These are phyloP conservation scores for Brachypodius melanocephalos DNA, from an alignment of 2,113 vertebrate genomes.

Conservation along the genomic window DNA sequence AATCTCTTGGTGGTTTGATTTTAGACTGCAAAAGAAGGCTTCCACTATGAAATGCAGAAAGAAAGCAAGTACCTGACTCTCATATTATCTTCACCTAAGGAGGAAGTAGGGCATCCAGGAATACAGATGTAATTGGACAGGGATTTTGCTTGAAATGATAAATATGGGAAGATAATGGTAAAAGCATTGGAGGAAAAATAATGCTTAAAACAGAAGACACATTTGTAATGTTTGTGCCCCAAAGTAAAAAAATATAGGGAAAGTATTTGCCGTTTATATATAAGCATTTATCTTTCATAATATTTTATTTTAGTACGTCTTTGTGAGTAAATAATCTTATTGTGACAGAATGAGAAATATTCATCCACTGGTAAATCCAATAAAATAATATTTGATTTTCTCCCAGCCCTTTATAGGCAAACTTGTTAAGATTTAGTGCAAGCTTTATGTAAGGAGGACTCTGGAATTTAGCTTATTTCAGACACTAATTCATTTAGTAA, in stretches of 20 bases:
- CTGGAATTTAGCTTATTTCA: background rate
- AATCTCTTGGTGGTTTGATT: background rate
- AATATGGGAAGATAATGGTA: background rate
- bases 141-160: background rate
- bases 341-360: constrained; percentile 52
- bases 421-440: background rate
- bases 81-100: background rate
- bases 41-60: background rate
- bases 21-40: background rate
- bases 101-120: background rate
- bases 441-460: background rate
- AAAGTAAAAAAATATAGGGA: background rate
- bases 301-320: constrained; percentile 21
- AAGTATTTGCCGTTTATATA: constrained; percentile 11
- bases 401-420: background rate
- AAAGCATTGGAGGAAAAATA: background rate
- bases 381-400: constrained; percentile 11
- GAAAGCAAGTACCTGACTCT: background rate
- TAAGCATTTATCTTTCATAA: constrained; percentile 15
- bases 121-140: background rate
- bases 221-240: background rate
- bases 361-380: constrained; percentile 34
- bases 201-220: background rate
- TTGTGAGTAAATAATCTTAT: constrained; percentile 14
- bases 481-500: background rate